Base-by-base conservation (phyloP, 1,140 invertebrate genomes). In the Aphaenogaster floridana region DNA sequence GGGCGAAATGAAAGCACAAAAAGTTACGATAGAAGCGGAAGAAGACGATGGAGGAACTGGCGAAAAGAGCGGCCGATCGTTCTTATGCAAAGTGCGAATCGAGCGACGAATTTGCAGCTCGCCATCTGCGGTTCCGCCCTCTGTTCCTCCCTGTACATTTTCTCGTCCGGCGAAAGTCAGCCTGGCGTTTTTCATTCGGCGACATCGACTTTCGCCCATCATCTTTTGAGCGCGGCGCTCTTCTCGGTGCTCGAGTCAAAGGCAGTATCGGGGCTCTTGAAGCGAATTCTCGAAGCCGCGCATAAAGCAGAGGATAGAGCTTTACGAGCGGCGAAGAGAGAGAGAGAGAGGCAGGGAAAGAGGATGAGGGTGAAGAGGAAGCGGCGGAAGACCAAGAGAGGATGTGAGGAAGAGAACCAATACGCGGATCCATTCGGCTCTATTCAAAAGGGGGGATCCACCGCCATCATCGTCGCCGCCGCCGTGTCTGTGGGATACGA, bases 401-500 rank as follows among this genome's bases (percentile, higher is more conserved):
- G 57, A 52, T 39, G 57, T n/a, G 59, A 68, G 61, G 86, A 88
- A 74, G 61, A 83, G 83, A 81, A 76, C n/a, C 80, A 34, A 84
- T 36, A 52, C 68, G 66, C 39, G 52, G 9, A 83, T 81, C 80
- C 57, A 84, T 61, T 84, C 68, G 80, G 17, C 80, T 83, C 69
- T 74, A 84, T 84, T 84, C 80, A 84, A 84, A 76, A 17, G 69
- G 52, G 71, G 48, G 83, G 74, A 63, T 64, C 8, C 57, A 39
- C 28, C 45, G 54, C 57, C 28, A 66, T n/a, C 52, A 66, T 34
- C 63, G 81, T 63, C 79, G 64, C 57, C 45, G 54, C 77, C 76
- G 86, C 39, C 77, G 87, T 63, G 80, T 91, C 85, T 91, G 85
- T 87, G 88, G 90, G 90, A 89, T 89, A 88, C 85, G 85, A 84